Conservation (phyloP, 2,113 vertebrate genomes). For the Myrmecophaga tridactyla region DNA sequence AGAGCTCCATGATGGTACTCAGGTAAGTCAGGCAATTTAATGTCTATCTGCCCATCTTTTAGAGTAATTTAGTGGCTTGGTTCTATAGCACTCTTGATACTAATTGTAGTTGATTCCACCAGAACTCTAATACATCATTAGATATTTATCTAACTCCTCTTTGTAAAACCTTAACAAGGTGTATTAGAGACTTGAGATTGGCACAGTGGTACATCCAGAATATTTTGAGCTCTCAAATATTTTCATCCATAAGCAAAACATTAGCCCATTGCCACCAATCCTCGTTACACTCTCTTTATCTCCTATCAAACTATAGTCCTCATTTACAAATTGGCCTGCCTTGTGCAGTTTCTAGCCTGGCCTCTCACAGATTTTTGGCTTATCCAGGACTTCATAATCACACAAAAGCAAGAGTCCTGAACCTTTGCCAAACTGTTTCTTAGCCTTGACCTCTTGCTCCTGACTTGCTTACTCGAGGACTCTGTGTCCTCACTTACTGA, state of each 20-base stretch:
- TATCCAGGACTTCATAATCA: neutral
- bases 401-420: neutral
- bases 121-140: neutral
- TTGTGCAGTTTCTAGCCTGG: neutral
- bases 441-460: neutral
- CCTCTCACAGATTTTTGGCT: neutral
- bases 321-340: neutral
- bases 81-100: neutral
- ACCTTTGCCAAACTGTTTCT: neutral
- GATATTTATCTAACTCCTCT: neutral
- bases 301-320: neutral
- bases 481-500: neutral
- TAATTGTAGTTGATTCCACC: neutral
- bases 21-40: constrained; percentile 23
- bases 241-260: neutral
- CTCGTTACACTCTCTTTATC: neutral
- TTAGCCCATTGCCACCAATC: neutral
- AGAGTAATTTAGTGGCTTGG: constrained; percentile 16
- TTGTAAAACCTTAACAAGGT: neutral
- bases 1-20: constrained; percentile 72
- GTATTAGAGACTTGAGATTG: neutral
- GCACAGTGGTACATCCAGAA: neutral
- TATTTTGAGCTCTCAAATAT: neutral
- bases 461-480: neutral
- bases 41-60: constrained; percentile 74